Conservation (phyloP, 2,113 vertebrate species). For the Hiodon tergisus region DNA sequence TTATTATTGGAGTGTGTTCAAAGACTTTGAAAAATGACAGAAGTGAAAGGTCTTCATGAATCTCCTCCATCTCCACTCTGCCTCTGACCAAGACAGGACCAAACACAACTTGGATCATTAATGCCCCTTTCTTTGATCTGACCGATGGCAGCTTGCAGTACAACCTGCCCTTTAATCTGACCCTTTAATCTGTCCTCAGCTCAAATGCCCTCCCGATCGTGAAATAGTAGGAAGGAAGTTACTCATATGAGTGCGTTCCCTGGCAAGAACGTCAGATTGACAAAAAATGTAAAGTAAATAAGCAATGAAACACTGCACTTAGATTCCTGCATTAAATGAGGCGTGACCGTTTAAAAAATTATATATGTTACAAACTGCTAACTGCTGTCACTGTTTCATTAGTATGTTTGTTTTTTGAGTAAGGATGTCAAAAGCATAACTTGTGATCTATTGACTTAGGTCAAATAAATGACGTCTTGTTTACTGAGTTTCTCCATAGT, state of each 20-base stretch:
- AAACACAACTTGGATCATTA: constrained; percentile 7
- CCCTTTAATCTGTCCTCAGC: constrained; percentile 6
- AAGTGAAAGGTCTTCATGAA: neutral
- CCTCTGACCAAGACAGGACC: neutral
- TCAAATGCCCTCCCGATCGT: neutral
- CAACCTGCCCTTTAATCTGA: neutral
- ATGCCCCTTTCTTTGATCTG: neutral
- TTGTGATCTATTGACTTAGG: neutral
- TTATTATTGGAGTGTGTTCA: constrained; percentile 8
- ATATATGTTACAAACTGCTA: no score
- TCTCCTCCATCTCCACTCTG: neutral
- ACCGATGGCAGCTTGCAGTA: neutral
- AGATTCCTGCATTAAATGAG: no score
- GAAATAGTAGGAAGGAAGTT: neutral
- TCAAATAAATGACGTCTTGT: neutral
- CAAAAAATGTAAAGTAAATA: neutral
- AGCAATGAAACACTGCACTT: no score
- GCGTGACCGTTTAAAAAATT: no score
- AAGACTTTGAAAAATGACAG: constrained; percentile 10
- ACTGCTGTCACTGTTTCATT: no score
- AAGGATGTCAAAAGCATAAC: neutral
- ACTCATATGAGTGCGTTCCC: no score
- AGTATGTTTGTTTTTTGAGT: no score
- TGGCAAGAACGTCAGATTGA: no score
- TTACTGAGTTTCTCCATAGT: neutral